These are phyloP conservation scores for Drosophila monieri DNA, from an alignment of 2,888 invertebrate species.

Conservation along the genomic window DNA sequence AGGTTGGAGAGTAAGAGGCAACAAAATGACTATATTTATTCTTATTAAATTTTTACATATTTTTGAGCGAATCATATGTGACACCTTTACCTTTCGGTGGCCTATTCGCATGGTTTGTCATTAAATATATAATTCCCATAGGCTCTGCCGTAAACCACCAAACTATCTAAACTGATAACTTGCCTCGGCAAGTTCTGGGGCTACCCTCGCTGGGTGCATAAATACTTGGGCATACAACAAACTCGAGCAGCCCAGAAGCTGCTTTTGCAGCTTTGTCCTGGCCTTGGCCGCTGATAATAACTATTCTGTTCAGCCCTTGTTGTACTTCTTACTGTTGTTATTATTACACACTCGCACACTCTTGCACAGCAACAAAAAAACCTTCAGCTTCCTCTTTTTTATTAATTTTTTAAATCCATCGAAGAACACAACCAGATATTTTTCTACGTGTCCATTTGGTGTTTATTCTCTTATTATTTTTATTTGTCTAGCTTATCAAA, in stretches of 20 bases:
- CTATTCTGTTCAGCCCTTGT: slow-evolving; percentile 22
- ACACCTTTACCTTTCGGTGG: background rate
- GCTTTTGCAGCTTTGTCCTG: slow-evolving; percentile 41
- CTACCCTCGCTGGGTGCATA: slow-evolving; percentile 34
- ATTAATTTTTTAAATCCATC: background rate
- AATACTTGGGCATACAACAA: slow-evolving; percentile 39
- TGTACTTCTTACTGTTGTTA: slow-evolving; percentile 24
- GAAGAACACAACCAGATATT: background rate
- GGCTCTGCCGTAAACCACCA: background rate
- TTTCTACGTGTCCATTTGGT: slow-evolving; percentile 8
- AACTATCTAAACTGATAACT: slow-evolving; percentile 11
- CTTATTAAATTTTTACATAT: too few relatives aligned
- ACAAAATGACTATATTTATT: too few relatives aligned
- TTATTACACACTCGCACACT: slow-evolving; percentile 14
- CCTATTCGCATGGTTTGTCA: background rate
- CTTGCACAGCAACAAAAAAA: background rate
- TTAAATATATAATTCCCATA: background rate
- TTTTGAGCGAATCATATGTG: background rate
- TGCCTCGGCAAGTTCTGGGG: slow-evolving; percentile 8
- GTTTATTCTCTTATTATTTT: slow-evolving; percentile 9
- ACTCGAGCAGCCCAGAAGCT: slow-evolving; percentile 2
- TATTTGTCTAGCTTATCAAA: slow-evolving; percentile 61
- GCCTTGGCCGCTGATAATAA: slow-evolving; percentile 55
- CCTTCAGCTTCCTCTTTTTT: background rate
- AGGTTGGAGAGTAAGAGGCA: background rate